Evolutionary conservation across 2,113 vertebrate species (phyloP).

Genomic region (Python bivittatus): DNA sequence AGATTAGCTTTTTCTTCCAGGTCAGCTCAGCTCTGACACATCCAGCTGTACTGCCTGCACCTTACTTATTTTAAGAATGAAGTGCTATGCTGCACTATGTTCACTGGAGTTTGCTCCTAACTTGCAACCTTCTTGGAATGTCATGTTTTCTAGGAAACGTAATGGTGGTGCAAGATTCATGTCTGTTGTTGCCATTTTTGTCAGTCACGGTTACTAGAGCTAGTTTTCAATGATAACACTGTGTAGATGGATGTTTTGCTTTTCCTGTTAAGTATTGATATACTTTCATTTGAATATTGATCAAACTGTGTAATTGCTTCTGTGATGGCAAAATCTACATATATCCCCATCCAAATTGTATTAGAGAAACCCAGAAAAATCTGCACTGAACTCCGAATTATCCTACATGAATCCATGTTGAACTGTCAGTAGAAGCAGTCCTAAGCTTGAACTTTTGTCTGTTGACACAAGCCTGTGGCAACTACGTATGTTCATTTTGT

Average conservation of each 20-base stretch:
- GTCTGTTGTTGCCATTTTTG: conserved; percentile 6
- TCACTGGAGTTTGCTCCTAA: conserved; percentile 18
- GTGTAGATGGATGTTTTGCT: conserved; percentile 13
- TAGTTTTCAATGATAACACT: conserved; percentile 15
- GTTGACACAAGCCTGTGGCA: not conserved
- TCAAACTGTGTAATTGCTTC: not conserved
- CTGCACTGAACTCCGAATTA: not conserved
- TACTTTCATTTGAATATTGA: not conserved
- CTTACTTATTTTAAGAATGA: conserved; percentile 31
- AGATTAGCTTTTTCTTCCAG: conserved; percentile 33
- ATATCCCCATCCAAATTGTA: not conserved
- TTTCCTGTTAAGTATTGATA: not conserved
- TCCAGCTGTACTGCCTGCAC: not conserved
- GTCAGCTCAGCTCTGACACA: conserved; percentile 41
- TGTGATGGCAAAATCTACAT: not conserved
- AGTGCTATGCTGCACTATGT: conserved; percentile 25
- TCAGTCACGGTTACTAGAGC: not conserved
- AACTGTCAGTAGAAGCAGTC: not conserved
- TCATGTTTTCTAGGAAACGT: conserved; percentile 26
- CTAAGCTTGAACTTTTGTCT: not conserved
- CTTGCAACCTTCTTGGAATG: conserved; percentile 41
- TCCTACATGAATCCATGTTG: not conserved
- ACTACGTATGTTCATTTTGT: not conserved
- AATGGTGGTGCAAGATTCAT: not conserved
- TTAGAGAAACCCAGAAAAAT: not conserved